Base-by-base conservation (phyloP, 30 jellyfish, hydroid and myxozoan species). In the Phacellophora camtschatica region DNA sequence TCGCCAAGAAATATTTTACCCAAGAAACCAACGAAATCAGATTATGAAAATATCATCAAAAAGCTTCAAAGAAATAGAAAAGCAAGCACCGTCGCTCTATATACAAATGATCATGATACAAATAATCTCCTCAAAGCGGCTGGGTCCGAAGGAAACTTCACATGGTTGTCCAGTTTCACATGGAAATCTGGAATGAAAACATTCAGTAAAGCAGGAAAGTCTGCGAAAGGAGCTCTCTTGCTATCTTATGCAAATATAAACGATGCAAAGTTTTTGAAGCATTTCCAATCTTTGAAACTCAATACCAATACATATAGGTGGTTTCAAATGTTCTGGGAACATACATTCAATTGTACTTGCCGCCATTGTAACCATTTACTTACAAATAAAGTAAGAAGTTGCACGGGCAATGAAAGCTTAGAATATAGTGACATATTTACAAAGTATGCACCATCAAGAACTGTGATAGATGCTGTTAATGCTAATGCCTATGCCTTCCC, bases 201-300 rank as follows among this genome's bases (percentile, higher is more conserved):
- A n/a, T 28, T 71, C 36, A 27, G 68, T 5, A 51, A 36, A 13
- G 84, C 12, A 25, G 49, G 31, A 10, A 82, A 82, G 61, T 80
- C 76, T 55, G 94, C 94, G 12, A 57, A 67, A 27, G 94, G 94
- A n/a, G 94, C 94, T 11, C 10, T 82, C 20, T 19, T 82, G 39
- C 81, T 82, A 16, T 35, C 31, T 20, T 53, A 66, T 43, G 71
- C 24, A n/a, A 69, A 41, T 2, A 56, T 37, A 15, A 58, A 43
- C 55, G 54, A 41, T 28, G 58, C n/a, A 0, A 63, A 69, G 0
- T 82, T 66, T 67, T 34, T 29, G 33, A 18, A 39, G 13, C 55
- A 82, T 71, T 66, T 82, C 76, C 53, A 49, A 18, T 20, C 42
- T n/a, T 63, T 82, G 25, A 82, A 29, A 51, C 77, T 20, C 13